These are phyloP conservation scores for Panthera tigris DNA, from an alignment of 2,113 vertebrate genomes.

Conservation along the genomic window DNA sequence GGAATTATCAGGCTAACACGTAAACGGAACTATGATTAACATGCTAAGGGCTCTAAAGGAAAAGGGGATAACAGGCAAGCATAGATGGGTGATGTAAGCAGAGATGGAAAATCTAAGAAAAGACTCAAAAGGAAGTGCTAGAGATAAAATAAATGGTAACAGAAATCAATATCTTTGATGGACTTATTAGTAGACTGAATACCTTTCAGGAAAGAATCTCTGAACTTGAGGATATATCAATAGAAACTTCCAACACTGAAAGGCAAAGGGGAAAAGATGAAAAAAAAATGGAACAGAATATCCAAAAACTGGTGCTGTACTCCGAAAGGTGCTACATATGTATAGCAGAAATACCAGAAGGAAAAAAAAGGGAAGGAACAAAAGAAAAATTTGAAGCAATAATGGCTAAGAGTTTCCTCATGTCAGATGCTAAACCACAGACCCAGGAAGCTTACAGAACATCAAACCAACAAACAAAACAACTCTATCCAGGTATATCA, in stretches of 20 bases:
- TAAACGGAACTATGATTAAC: neutral
- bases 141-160: neutral
- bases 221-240: neutral
- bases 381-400: neutral
- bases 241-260: neutral
- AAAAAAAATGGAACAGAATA: neutral
- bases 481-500: neutral
- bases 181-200: neutral
- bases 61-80: neutral
- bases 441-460: neutral
- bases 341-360: neutral
- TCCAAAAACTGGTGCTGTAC: accelerated
- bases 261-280: neutral
- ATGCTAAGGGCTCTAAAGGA: too few relatives aligned
- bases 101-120: neutral
- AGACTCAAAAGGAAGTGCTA: neutral
- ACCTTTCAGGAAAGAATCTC: neutral
- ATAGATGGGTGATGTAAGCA: neutral
- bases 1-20: neutral
- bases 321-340: too few relatives aligned
- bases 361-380: neutral
- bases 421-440: neutral
- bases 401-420: neutral
- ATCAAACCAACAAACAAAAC: neutral
- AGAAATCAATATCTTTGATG: neutral